Base-by-base conservation (phyloP, 23 tunicate genomes). In the Ciona savignyi region DNA sequence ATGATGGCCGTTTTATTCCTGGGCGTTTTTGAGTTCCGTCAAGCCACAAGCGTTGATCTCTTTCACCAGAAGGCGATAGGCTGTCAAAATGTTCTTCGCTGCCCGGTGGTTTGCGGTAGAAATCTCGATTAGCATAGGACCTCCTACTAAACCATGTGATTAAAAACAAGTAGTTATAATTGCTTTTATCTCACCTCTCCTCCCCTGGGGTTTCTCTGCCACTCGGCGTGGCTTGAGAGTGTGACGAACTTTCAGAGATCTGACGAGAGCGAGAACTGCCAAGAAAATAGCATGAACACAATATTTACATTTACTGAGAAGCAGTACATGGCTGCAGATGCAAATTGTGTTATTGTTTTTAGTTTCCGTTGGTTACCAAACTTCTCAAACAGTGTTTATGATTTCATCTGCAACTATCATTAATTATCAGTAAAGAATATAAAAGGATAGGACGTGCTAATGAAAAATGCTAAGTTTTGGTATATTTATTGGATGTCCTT, bases 201-300 rank as follows among this genome's bases (percentile, higher is more conserved):
- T 86, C 93, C 24, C 28, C 67, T 2, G 93, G 81, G 0, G 81
- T 76, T 0, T 70, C 83, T 70, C 81, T 49, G 15, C 77, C 78
- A 3, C 65, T 79, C 19, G 73, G 80, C 25, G 75, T 32, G 20
- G 15, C 56, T 42, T 78, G 81, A 1, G 90, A 85, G 3, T 83
- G 78, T 6, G 83, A 62, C 22, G 95, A 87, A 32, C 86, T 76
- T 87, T 87, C 95, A 3, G 95, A 87, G 20, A 78, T 25, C 27
- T 87, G 77, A 6, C 95, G 78, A 0, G 83, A 61, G 21, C 83
- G 65, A 56, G 60, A 42, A 70, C 68, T 70, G 65, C 1, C 77
- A 34, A 72, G 23, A 15, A 25, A 42, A 23, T 9, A 72, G 24
- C 62, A 24, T n/a, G n/a, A n/a, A n/a, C n/a, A n/a, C n/a, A n/a